These are phyloP conservation scores for Wasmannia auropunctata DNA, from an alignment of 1,140 invertebrate species.

Conservation along the genomic window DNA sequence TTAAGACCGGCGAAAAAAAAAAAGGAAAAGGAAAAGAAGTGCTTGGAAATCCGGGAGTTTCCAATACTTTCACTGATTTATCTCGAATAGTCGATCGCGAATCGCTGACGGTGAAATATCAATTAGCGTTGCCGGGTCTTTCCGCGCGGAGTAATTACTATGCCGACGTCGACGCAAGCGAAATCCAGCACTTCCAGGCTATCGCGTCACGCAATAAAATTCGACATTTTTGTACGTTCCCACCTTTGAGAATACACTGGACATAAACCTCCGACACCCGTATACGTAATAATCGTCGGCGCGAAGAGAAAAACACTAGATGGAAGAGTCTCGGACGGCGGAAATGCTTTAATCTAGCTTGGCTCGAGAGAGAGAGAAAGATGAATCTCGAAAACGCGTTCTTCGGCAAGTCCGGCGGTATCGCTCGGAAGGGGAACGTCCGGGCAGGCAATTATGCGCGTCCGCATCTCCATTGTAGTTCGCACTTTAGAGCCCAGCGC, in stretches of 20 bases:
- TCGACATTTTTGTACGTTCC: slow-evolving; percentile 23
- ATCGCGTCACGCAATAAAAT: slow-evolving; percentile 19
- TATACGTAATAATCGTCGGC: not conserved
- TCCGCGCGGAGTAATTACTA: not conserved
- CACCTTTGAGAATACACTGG: not conserved
- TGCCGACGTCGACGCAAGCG: slow-evolving; percentile 12
- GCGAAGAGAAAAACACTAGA: not conserved
- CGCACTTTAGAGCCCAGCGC: slow-evolving; percentile 38
- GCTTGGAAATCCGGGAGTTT: not conserved
- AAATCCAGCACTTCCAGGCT: not conserved
- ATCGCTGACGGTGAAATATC: slow-evolving; percentile 21
- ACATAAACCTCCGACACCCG: not conserved
- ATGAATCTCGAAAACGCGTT: not conserved
- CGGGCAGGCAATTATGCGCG: slow-evolving; percentile 1
- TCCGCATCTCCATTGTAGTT: slow-evolving; percentile 25
- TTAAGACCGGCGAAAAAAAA: not conserved
- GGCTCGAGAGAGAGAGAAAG: too few relatives aligned
- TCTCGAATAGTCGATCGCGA: slow-evolving; percentile 18
- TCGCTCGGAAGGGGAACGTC: not conserved
- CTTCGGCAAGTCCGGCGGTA: not conserved
- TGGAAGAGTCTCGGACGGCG: not conserved
- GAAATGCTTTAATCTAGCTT: not conserved
- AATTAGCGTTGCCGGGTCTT: slow-evolving; percentile 22
- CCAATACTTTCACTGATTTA: slow-evolving; percentile 44
- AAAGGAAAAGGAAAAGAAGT: not conserved